Evolutionary conservation across 2,797 vertebrate genomes (phyloP).

Genomic region (Gobio occitaniae): DNA sequence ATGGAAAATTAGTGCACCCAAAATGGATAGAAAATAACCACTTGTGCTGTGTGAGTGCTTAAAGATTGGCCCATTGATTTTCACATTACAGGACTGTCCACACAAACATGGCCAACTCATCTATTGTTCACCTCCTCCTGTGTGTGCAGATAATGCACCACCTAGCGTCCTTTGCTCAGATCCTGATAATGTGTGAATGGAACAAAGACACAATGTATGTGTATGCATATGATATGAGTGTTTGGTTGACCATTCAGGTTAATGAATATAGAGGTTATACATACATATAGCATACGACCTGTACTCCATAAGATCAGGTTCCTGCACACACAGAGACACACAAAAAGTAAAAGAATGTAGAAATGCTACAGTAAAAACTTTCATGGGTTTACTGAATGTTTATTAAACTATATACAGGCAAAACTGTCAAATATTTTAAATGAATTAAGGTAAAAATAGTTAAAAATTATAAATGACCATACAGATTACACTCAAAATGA

Average conservation of each 20-base stretch:
- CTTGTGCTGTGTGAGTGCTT: conserved; percentile 26
- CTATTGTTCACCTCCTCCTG: conserved; percentile 30
- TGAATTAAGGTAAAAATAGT: neutral
- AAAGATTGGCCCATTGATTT: conserved; percentile 32
- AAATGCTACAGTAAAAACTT: neutral
- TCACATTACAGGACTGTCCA: conserved; percentile 30
- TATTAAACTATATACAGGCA: neutral
- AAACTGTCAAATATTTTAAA: neutral
- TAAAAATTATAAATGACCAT: too few species aligned
- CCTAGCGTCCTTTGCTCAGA: neutral
- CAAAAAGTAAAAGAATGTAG: neutral
- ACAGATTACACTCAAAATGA: neutral
- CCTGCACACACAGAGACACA: neutral
- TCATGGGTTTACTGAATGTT: neutral
- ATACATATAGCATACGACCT: neutral
- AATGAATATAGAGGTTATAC: conserved; percentile 5
- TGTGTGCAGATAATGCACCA: conserved; percentile 32
- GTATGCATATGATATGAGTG: neutral
- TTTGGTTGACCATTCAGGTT: neutral
- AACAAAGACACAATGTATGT: conserved; percentile 6
- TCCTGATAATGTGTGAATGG: conserved; percentile 1
- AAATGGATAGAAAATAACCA: conserved; percentile 1
- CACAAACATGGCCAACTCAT: conserved; percentile 24
- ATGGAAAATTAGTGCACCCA: neutral
- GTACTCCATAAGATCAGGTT: neutral